Evolutionary conservation across 2,888 invertebrate species (phyloP).

Genomic region (Mesorhabditis belari): DNA sequence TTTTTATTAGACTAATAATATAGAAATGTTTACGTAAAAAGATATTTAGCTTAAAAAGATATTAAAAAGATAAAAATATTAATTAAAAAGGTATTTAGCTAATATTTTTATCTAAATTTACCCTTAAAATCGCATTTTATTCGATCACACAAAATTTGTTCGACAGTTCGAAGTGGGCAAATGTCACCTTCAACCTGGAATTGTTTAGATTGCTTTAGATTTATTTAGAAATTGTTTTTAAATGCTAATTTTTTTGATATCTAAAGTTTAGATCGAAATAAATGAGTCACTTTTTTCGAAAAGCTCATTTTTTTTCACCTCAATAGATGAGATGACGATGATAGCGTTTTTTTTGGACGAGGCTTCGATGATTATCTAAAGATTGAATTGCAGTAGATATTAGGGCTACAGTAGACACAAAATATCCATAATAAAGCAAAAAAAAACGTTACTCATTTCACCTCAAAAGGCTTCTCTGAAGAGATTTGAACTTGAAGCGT

Average conservation of each 20-base stretch:
- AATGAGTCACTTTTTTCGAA: not conserved
- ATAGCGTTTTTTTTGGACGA: slow-evolving; percentile 24
- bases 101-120: not conserved
- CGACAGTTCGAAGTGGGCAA: slow-evolving; percentile 38
- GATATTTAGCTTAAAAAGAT: not conserved
- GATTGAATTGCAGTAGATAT: not conserved
- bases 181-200: slow-evolving; percentile 34
- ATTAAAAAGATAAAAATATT: no score
- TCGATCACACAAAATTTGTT: slow-evolving; percentile 43
- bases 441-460: not conserved
- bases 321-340: slow-evolving; percentile 24
- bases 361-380: slow-evolving; percentile 19
- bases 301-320: not conserved
- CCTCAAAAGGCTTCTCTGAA: slow-evolving; percentile 28
- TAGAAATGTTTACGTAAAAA: not conserved
- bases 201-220: no score
- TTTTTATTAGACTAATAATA: not conserved
- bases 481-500: slow-evolving; percentile 18
- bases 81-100: no score
- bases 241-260: not conserved
- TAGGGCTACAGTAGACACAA: not conserved
- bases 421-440: not conserved
- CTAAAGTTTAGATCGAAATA: not conserved
- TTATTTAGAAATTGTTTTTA: no score
- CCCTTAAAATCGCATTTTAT: slow-evolving; percentile 38